Conservation (phyloP, 64 coral and sea anemone species). For the Stichodactyla helianthus region DNA sequence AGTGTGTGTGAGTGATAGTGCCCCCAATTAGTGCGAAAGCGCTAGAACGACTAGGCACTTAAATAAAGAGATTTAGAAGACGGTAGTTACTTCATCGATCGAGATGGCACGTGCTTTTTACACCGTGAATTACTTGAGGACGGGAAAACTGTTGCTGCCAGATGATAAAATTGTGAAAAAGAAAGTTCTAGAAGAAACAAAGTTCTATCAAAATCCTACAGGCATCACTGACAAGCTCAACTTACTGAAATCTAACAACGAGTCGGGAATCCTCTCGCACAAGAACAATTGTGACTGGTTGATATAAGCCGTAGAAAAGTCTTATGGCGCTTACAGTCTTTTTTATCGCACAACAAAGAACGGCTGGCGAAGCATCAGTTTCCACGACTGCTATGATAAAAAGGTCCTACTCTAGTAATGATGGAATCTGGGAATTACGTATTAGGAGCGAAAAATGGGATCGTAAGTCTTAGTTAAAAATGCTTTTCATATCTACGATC, state of each 20-base stretch:
- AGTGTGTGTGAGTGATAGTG: too few species aligned
- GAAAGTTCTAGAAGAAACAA: conserved; percentile 10
- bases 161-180: background rate
- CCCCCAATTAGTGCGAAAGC: too few species aligned
- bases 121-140: background rate
- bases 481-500: conserved; percentile 23
- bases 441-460: conserved; percentile 41
- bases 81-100: background rate
- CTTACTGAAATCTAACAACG: background rate
- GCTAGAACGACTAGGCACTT: too few species aligned
- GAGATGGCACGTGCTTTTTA: too few species aligned
- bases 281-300: background rate
- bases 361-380: background rate
- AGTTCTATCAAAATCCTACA: conserved; percentile 20
- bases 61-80: too few species aligned
- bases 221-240: conserved; percentile 13
- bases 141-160: background rate
- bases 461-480: conserved; percentile 14
- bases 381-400: background rate
- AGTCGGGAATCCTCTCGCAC: conserved; percentile 6
- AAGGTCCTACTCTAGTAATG: conserved; percentile 30
- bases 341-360: background rate
- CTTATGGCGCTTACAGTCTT: background rate
- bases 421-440: conserved; percentile 27
- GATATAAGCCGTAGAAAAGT: background rate